Percentiles rank a stretch among this genome's conserved stretches.
These are phyloP conservation scores for Thalassarche chlororhynchos DNA, from an alignment of 2,113 vertebrate species.

Conservation along the genomic window DNA sequence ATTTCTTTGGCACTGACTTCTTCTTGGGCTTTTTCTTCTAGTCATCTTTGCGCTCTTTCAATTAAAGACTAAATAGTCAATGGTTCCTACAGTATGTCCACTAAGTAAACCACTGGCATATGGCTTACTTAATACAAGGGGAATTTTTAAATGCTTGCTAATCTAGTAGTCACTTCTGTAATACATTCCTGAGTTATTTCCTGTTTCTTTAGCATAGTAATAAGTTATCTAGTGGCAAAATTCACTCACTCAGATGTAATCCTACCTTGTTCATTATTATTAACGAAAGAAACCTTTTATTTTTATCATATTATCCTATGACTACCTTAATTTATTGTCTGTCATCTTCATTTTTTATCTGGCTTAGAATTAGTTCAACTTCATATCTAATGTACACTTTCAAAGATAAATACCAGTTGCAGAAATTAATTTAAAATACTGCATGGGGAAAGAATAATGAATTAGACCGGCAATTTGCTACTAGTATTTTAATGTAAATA, in stretches of 20 bases:
- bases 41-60: not conserved
- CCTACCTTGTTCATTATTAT: not conserved
- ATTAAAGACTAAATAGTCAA: not conserved
- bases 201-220: not conserved
- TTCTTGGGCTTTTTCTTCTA: not conserved
- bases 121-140: not conserved
- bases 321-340: not conserved
- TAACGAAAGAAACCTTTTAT: not conserved
- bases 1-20: not conserved
- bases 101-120: not conserved
- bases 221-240: not conserved
- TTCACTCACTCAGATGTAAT: not conserved
- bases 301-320: not conserved
- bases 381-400: not conserved
- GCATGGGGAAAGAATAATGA: not conserved
- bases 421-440: not conserved
- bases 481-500: not conserved
- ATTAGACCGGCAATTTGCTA: not conserved
- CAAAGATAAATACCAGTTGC: not conserved
- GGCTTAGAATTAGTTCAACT: not conserved
- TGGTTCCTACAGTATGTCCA: not conserved
- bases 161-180: not conserved
- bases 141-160: constrained; percentile 11
- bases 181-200: constrained; percentile 9
- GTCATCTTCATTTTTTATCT: not conserved